Conservation (phyloP, 2,888 invertebrate genomes). For the Phanerotoma sp. region DNA sequence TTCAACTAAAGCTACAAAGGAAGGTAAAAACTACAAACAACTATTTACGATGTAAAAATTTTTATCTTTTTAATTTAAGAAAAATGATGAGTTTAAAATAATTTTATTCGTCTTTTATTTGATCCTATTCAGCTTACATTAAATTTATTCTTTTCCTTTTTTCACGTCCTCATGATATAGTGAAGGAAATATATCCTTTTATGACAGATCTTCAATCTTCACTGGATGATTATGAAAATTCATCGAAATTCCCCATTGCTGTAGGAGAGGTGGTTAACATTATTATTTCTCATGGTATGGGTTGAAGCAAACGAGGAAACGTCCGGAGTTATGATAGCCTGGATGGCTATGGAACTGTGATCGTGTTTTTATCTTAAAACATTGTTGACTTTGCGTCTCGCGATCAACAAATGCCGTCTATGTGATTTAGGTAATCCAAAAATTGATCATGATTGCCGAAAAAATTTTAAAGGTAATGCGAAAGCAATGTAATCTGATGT, state of each 20-base stretch:
- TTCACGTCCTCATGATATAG: too few species aligned
- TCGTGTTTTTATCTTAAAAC: constrained; percentile 10
- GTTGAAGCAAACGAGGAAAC: constrained; percentile 15
- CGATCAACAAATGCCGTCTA: constrained; percentile 11
- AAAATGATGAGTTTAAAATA: neutral
- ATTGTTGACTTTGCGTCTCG: constrained; percentile 17
- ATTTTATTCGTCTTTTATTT: too few species aligned
- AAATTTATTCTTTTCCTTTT: too few species aligned
- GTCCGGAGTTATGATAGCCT: constrained; percentile 28
- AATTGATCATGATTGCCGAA: constrained; percentile 37
- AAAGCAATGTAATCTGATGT: constrained; percentile 40
- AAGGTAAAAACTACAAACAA: neutral
- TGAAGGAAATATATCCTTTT: neutral
- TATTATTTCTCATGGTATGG: constrained; percentile 22
- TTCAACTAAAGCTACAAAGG: neutral
- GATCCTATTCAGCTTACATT: too few species aligned
- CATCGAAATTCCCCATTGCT: constrained; percentile 9
- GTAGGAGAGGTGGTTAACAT: constrained; percentile 9
- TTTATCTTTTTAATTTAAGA: neutral
- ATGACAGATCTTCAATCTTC: too few species aligned
- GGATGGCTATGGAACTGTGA: constrained; percentile 24
- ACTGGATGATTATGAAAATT: too few species aligned
- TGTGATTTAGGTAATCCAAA: constrained; percentile 25
- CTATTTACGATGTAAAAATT: neutral
- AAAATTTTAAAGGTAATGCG: constrained; percentile 37